phyloP scores from a whole-genome alignment of 2,797 vertebrate species.

The Chloroceryle amazona region DNA sequence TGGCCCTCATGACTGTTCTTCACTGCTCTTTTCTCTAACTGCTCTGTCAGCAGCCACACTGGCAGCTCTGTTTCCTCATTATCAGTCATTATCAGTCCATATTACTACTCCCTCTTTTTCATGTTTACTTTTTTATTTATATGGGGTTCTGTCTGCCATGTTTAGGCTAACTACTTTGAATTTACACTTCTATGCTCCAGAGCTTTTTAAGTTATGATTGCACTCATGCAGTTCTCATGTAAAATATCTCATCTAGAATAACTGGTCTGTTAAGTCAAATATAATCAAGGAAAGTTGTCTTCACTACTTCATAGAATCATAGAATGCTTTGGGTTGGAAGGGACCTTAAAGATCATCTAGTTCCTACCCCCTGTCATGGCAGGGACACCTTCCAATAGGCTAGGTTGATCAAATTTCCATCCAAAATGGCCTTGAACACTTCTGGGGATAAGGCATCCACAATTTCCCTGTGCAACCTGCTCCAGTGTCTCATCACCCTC shows the following conservation, averaged over 20 bases:
- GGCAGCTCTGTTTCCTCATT: slow-evolving; percentile 13
- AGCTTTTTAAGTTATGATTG: not conserved
- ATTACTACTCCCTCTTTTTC: not conserved
- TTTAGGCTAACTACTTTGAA: not conserved
- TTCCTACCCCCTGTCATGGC: not conserved
- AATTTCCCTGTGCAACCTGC: not conserved
- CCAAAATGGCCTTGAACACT: not conserved
- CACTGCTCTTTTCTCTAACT: slow-evolving; percentile 34
- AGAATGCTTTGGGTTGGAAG: not conserved
- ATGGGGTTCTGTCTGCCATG: not conserved
- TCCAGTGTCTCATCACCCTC: not conserved
- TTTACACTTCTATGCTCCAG: not conserved
- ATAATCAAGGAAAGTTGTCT: not conserved
- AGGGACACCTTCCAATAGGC: not conserved
- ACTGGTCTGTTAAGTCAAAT: not conserved
- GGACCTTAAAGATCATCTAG: not conserved
- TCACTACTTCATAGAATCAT: not conserved
- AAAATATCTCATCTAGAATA: not conserved
- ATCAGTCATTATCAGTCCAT: not conserved
- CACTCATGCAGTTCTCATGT: not conserved
- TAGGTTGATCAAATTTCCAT: not conserved
- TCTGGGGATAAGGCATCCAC: not conserved
- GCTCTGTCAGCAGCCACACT: slow-evolving; percentile 37
- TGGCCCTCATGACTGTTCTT: not conserved
- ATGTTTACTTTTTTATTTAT: not conserved